Evolutionary conservation across 2,888 invertebrate species (phyloP).

Genomic region (Archips crataeganus): DNA sequence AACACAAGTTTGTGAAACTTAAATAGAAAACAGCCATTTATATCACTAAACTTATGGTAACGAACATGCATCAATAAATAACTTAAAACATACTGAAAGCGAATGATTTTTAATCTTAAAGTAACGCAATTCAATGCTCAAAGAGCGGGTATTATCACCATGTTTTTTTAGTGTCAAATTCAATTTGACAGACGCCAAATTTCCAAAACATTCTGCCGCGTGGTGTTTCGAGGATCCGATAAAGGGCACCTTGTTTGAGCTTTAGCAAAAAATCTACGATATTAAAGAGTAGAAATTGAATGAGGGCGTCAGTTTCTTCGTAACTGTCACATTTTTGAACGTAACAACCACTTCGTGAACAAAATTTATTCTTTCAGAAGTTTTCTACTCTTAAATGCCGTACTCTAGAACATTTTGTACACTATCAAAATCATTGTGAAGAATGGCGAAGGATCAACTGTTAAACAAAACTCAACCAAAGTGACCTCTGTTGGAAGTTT

Average conservation of each 20-base stretch:
- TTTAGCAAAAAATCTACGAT: background rate
- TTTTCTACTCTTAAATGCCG: background rate
- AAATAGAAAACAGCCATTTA: slow-evolving; percentile 29
- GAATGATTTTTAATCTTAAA: slow-evolving; percentile 33
- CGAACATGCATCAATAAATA: slow-evolving; percentile 34
- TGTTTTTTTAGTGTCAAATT: slow-evolving; percentile 23
- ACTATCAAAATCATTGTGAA: background rate
- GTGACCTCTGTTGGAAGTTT: background rate
- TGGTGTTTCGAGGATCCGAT: background rate
- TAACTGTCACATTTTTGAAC: no score
- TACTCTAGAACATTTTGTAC: no score
- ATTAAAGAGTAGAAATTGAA: no score
- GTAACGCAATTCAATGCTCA: background rate
- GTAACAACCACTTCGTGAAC: no score
- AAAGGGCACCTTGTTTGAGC: background rate
- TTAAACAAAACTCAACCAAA: background rate
- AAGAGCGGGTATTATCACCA: background rate
- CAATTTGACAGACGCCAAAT: slow-evolving; percentile 35
- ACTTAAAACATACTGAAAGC: slow-evolving; percentile 22
- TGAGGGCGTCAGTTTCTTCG: no score
- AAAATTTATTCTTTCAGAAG: no score
- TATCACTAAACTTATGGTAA: slow-evolving; percentile 38
- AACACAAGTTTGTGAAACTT: slow-evolving; percentile 27
- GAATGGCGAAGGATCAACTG: background rate
- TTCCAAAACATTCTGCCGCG: background rate